phyloP scores from a whole-genome alignment of 2,113 vertebrate species.

The Daboia siamensis region DNA sequence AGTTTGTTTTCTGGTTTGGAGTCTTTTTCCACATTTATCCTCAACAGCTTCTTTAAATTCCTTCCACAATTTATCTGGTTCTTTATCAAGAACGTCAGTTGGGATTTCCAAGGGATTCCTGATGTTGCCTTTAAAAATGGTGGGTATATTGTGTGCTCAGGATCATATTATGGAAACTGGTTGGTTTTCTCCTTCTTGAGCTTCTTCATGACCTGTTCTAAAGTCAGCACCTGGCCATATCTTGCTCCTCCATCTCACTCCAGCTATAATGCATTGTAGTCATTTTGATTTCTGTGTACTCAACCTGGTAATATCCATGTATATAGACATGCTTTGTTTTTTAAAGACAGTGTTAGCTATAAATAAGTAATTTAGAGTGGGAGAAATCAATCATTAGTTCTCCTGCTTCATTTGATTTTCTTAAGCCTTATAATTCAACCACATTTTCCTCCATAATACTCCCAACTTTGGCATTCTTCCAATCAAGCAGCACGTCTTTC shows the following conservation, averaged over 20 bases:
- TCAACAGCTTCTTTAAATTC: not conserved
- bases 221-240: not conserved
- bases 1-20: not conserved
- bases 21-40: not conserved
- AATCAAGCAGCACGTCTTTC: not conserved
- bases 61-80: not conserved
- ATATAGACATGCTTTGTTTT: not conserved
- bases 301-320: not conserved
- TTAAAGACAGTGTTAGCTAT: not conserved
- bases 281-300: not conserved
- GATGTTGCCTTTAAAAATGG: not conserved
- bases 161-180: not conserved
- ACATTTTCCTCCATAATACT: not conserved
- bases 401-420: not conserved
- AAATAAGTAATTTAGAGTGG: not conserved
- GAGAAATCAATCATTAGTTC: not conserved
- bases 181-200: not conserved
- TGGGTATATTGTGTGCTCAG: not conserved
- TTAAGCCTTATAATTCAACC: not conserved
- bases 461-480: not conserved
- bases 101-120: not conserved
- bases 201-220: not conserved
- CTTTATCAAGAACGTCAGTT: not conserved
- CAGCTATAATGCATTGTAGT: not conserved
- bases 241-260: not conserved